Evolutionary conservation across 2,888 invertebrate species (phyloP).

Genomic region (Microplitis deprimator): DNA sequence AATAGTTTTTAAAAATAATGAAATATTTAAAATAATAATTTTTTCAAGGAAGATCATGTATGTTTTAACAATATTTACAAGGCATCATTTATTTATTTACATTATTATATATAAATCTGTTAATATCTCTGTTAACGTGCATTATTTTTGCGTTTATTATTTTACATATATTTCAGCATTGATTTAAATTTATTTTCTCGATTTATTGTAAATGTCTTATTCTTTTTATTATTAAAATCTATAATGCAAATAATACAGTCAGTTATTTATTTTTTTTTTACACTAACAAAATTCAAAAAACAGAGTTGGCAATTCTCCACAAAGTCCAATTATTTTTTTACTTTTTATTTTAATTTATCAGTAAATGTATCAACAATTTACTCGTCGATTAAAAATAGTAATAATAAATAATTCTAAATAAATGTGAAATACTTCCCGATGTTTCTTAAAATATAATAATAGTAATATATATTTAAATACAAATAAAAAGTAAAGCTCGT

Average conservation of each 20-base stretch:
- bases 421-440: constrained; percentile 39
- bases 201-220: constrained; percentile 11
- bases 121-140: constrained; percentile 47
- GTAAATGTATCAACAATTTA: neutral
- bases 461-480: constrained; percentile 22
- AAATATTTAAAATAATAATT: neutral
- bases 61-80: constrained; percentile 23
- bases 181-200: neutral
- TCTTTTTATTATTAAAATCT: constrained; percentile 33
- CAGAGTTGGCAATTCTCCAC: constrained; percentile 47
- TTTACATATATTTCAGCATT: neutral
- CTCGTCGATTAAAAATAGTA: neutral
- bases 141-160: neutral
- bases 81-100: constrained; percentile 39
- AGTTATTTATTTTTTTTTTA: constrained; percentile 34
- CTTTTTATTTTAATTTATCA: constrained; percentile 30
- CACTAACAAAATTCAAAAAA: constrained; percentile 29
- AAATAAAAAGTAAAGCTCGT: constrained; percentile 4
- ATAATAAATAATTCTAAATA: constrained; percentile 28
- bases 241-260: constrained; percentile 39
- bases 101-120: constrained; percentile 56
- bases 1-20: neutral
- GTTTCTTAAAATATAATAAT: constrained; percentile 30
- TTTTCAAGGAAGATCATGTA: constrained; percentile 7
- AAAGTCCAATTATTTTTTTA: constrained; percentile 35